These are phyloP conservation scores for Carduelis carduelis DNA, from an alignment of 2,797 vertebrate species.

Conservation along the genomic window DNA sequence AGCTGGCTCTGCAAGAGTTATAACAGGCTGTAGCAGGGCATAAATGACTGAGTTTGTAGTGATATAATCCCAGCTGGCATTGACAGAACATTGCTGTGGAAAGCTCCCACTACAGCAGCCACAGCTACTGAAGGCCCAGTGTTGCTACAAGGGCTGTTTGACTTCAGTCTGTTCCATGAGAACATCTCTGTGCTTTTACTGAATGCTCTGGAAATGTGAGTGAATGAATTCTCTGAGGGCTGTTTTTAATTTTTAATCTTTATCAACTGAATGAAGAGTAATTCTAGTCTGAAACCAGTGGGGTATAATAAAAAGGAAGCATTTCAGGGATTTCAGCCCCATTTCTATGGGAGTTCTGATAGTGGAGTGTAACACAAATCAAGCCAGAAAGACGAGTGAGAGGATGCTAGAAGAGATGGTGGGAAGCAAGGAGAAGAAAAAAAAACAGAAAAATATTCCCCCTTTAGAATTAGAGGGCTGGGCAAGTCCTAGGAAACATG, in stretches of 20 bases:
- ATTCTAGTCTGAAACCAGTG: slow-evolving; percentile 36
- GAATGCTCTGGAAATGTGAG: slow-evolving; percentile 36
- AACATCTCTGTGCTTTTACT: neutral
- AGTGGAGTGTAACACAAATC: neutral
- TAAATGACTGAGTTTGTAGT: neutral
- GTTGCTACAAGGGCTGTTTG: neutral
- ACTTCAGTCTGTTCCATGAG: neutral
- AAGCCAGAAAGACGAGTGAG: neutral
- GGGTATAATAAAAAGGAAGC: slow-evolving; percentile 32
- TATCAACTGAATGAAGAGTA: slow-evolving; percentile 48
- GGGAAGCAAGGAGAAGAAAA: neutral
- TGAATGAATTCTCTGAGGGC: slow-evolving; percentile 14
- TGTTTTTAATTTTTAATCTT: slow-evolving; percentile 43
- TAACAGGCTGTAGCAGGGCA: slow-evolving; percentile 4
- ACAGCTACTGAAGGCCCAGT: neutral
- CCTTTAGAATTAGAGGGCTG: neutral
- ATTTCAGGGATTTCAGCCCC: slow-evolving; percentile 19
- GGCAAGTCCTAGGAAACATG: neutral
- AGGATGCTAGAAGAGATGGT: neutral
- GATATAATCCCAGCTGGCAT: slow-evolving; percentile 30
- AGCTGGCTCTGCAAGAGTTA: slow-evolving; percentile 34
- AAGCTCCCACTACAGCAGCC: neutral
- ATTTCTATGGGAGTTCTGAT: neutral
- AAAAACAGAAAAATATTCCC: neutral
- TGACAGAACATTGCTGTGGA: slow-evolving; percentile 21